Evolutionary conservation across 2,888 invertebrate genomes (phyloP).

Genomic region (Merodon equestris): DNA sequence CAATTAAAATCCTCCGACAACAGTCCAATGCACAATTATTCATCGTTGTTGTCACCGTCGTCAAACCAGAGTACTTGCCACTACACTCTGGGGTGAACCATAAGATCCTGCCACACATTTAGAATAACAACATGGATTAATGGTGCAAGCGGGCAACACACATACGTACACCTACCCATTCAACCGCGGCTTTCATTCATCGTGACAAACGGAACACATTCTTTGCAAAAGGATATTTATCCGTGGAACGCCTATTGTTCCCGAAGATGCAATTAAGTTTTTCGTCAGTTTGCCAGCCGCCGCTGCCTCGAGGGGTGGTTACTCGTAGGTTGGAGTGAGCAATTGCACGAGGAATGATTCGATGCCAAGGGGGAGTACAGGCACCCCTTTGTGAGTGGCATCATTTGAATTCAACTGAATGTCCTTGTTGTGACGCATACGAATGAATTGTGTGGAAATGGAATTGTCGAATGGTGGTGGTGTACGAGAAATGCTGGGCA

Average conservation of each 20-base stretch:
- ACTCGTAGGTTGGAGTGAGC: conserved; percentile 35
- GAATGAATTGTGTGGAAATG: conserved; percentile 32
- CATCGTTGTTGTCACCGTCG: conserved; percentile 40
- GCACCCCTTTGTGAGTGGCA: conserved; percentile 47
- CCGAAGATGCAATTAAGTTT: conserved; percentile 67
- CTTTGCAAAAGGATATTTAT: conserved; percentile 43
- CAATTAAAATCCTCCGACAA: conserved; percentile 66
- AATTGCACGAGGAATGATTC: conserved; percentile 1
- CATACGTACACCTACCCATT: not conserved
- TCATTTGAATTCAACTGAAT: conserved; percentile 43
- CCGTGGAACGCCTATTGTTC: conserved; percentile 45
- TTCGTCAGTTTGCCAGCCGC: conserved; percentile 15
- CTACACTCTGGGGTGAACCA: conserved; percentile 62
- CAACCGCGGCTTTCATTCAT: too few species aligned
- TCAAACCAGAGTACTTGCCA: conserved; percentile 28
- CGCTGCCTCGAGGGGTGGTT: too few species aligned
- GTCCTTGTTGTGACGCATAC: conserved; percentile 39
- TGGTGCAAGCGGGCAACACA: conserved; percentile 37
- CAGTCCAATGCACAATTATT: conserved; percentile 61
- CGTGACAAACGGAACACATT: conserved; percentile 38
- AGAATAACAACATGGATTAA: conserved; percentile 65
- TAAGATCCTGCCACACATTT: conserved; percentile 66
- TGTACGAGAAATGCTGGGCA: conserved; percentile 29
- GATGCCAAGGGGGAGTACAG: conserved; percentile 19
- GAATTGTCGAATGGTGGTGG: conserved; percentile 33